Conservation (phyloP, 1,140 invertebrate species). For the Anthonomus grandis region DNA sequence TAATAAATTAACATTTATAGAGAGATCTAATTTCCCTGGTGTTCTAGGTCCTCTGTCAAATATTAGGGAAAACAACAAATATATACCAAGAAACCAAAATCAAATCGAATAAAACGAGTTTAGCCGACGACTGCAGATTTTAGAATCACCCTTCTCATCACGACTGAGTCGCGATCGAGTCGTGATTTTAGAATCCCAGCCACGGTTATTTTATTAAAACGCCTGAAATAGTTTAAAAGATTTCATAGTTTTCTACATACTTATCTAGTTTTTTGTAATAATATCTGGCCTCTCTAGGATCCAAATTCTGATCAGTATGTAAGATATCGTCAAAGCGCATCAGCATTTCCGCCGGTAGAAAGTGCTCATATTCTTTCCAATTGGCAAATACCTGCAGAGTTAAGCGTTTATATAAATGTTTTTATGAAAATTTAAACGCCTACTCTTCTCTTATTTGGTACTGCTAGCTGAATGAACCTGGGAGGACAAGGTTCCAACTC, state of each 20-base stretch:
- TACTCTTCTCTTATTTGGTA: slow-evolving; percentile 33
- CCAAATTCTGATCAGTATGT: slow-evolving; percentile 34
- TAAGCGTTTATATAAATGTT: background rate
- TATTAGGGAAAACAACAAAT: no score
- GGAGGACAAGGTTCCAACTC: slow-evolving; percentile 33
- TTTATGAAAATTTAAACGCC: background rate
- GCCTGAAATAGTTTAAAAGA: no score
- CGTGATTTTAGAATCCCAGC: no score
- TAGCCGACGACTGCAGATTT: no score
- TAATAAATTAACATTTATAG: no score
- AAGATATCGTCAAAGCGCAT: slow-evolving; percentile 33
- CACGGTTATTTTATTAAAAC: no score
- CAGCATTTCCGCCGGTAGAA: slow-evolving; percentile 31
- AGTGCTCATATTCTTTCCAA: slow-evolving; percentile 32
- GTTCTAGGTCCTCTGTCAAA: no score
- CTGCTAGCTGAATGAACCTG: slow-evolving; percentile 30
- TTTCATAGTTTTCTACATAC: background rate
- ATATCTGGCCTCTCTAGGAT: slow-evolving; percentile 30
- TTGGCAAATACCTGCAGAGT: slow-evolving; percentile 27
- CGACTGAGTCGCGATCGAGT: no score
- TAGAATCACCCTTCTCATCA: no score
- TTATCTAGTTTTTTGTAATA: slow-evolving; percentile 36
- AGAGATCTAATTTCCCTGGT: no score
- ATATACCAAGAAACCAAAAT: no score
- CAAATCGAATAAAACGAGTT: no score